Conservation (phyloP, 2,113 vertebrate species). For the Bubalus kerabau region DNA sequence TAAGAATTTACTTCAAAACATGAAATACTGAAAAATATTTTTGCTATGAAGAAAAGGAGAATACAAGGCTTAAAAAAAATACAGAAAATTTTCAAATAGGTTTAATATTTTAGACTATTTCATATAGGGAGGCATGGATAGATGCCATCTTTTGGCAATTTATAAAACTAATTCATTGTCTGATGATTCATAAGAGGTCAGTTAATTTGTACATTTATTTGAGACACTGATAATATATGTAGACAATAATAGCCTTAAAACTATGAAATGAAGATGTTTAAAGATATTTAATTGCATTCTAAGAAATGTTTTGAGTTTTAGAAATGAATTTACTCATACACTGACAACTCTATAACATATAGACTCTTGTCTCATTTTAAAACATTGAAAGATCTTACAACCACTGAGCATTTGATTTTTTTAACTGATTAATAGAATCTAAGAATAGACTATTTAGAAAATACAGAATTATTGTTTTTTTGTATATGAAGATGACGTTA, state of each 20-base stretch:
- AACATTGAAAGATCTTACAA: background rate
- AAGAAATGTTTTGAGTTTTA: background rate
- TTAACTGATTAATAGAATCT: background rate
- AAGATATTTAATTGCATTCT: background rate
- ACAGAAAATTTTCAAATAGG: background rate
- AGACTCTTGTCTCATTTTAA: background rate
- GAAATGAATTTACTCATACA: background rate
- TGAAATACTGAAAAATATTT: background rate
- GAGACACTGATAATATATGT: background rate
- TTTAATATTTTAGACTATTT: background rate
- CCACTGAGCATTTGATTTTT: background rate
- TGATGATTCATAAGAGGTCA: slow-evolving; percentile 13
- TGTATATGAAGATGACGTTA: background rate
- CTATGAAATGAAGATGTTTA: background rate
- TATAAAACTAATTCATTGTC: slow-evolving; percentile 37
- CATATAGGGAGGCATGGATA: background rate
- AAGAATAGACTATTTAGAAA: background rate
- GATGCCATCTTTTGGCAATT: slow-evolving; percentile 46
- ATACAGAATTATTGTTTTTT: background rate
- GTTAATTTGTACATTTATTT: slow-evolving; percentile 23
- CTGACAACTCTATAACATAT: background rate
- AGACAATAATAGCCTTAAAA: background rate
- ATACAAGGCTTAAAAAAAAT: background rate
- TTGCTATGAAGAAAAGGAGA: background rate
- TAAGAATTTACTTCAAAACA: background rate